These are phyloP conservation scores for Drosophila cardini DNA, from an alignment of 1,140 invertebrate species.

Conservation along the genomic window DNA sequence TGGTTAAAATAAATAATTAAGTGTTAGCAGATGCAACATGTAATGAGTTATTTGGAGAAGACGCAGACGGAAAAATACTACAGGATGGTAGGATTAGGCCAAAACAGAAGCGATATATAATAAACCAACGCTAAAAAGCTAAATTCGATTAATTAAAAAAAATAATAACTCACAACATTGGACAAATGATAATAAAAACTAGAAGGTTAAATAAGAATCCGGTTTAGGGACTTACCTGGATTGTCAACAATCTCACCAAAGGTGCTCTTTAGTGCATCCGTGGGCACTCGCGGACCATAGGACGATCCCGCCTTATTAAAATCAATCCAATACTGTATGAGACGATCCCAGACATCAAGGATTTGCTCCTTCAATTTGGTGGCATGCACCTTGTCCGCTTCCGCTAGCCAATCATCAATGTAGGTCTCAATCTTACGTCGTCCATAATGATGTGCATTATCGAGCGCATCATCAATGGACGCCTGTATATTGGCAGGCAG, in stretches of 20 bases:
- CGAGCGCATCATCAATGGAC: slow-evolving; percentile 92
- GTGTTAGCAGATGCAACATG: slow-evolving; percentile 81
- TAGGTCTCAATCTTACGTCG: slow-evolving; percentile 83
- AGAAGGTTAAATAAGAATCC: slow-evolving; percentile 3
- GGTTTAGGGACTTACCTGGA: slow-evolving; percentile 65
- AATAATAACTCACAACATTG: slow-evolving; percentile 43
- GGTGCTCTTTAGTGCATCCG: slow-evolving; percentile 88
- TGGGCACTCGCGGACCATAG: slow-evolving; percentile 89
- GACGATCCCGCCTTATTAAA: slow-evolving; percentile 85
- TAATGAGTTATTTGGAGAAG: slow-evolving; percentile 72
- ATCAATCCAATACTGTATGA: slow-evolving; percentile 96
- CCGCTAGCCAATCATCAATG: slow-evolving; percentile 88
- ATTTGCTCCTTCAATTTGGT: slow-evolving; percentile 95
- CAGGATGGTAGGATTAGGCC: slow-evolving; percentile 40
- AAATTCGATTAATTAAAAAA: slow-evolving; percentile 3
- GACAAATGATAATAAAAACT: slow-evolving; percentile 44
- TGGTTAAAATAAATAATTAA: slow-evolving; percentile 82
- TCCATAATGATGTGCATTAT: slow-evolving; percentile 96
- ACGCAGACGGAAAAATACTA: slow-evolving; percentile 59
- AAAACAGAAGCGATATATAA: slow-evolving; percentile 6
- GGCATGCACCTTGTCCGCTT: slow-evolving; percentile 92
- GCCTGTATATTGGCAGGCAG: slow-evolving; percentile 90
- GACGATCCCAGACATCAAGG: slow-evolving; percentile 95
- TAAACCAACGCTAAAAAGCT: background rate
- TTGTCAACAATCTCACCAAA: slow-evolving; percentile 85